Evolutionary conservation across 2,797 vertebrate species (phyloP).

Genomic region (Prionace glauca): DNA sequence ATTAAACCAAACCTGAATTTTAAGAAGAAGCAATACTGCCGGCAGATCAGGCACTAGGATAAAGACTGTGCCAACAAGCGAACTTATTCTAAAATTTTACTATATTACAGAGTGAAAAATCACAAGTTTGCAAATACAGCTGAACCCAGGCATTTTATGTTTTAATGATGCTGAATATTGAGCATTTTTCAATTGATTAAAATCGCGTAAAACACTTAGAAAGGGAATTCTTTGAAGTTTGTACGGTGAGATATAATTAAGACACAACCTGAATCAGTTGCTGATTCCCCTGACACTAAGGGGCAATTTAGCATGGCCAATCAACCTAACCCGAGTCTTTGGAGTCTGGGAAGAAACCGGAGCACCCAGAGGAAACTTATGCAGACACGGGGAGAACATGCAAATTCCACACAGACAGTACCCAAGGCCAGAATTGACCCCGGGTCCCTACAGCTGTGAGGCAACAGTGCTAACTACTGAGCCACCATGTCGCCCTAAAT

Average conservation of each 20-base stretch:
- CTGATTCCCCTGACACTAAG: too few species aligned
- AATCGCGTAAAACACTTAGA: slow-evolving; percentile 59
- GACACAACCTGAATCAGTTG: slow-evolving; percentile 40
- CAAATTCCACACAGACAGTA: too few species aligned
- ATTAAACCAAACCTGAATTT: not conserved
- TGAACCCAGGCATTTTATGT: slow-evolving; percentile 68
- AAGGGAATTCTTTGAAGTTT: slow-evolving; percentile 61
- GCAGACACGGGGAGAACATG: too few species aligned
- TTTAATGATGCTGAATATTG: slow-evolving; percentile 71
- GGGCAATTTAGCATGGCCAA: too few species aligned
- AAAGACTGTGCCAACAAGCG: slow-evolving; percentile 73
- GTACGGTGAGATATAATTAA: slow-evolving; percentile 49
- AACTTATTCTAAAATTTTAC: slow-evolving; percentile 71
- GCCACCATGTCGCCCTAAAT: too few species aligned
- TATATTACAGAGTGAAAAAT: slow-evolving; percentile 57
- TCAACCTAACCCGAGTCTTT: too few species aligned
- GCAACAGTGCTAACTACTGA: too few species aligned
- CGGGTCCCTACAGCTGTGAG: too few species aligned
- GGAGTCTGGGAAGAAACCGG: too few species aligned
- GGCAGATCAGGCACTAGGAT: slow-evolving; percentile 60
- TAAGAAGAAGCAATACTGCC: slow-evolving; percentile 42
- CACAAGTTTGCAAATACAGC: slow-evolving; percentile 66
- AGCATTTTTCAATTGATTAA: slow-evolving; percentile 70
- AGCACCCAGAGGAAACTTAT: too few species aligned
- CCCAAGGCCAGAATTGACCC: too few species aligned